Conservation (phyloP, 2,888 invertebrate genomes). For the Andrena minutula region DNA sequence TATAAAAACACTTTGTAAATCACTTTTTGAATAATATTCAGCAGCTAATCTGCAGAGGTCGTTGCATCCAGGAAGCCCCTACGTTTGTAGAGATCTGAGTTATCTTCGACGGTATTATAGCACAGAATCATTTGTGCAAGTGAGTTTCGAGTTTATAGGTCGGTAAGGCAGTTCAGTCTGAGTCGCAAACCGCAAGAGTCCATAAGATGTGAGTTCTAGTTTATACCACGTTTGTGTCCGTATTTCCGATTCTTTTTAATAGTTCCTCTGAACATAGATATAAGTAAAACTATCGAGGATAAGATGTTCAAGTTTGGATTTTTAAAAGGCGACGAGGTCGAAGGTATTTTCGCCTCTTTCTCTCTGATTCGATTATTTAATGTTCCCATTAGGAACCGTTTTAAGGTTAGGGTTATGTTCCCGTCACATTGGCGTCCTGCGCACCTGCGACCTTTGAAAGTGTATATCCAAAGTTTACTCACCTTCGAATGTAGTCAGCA, state of each 20-base stretch:
- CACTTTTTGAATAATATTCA: not conserved
- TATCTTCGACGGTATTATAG: constrained; percentile 6
- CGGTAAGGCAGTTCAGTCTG: no score
- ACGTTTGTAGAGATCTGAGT: constrained; percentile 13
- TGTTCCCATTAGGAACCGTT: not conserved
- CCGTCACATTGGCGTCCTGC: not conserved
- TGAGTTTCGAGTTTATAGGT: no score
- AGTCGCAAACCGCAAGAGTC: no score
- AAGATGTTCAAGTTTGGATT: constrained; percentile 65
- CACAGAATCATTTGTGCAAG: no score
- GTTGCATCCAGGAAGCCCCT: not conserved
- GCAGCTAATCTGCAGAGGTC: constrained; percentile 9
- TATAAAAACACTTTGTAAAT: no score
- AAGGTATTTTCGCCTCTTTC: constrained; percentile 52
- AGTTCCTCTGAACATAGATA: not conserved
- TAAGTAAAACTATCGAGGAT: not conserved
- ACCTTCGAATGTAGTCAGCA: not conserved
- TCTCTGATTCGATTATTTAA: not conserved
- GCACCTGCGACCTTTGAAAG: not conserved
- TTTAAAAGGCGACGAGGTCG: not conserved
- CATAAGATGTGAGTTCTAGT: no score
- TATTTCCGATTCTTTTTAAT: not conserved
- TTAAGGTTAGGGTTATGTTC: constrained; percentile 46
- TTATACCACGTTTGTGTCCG: no score
- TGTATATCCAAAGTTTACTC: not conserved